Base-by-base conservation (phyloP, 1,140 invertebrate genomes). In the Tenebrio molitor region DNA sequence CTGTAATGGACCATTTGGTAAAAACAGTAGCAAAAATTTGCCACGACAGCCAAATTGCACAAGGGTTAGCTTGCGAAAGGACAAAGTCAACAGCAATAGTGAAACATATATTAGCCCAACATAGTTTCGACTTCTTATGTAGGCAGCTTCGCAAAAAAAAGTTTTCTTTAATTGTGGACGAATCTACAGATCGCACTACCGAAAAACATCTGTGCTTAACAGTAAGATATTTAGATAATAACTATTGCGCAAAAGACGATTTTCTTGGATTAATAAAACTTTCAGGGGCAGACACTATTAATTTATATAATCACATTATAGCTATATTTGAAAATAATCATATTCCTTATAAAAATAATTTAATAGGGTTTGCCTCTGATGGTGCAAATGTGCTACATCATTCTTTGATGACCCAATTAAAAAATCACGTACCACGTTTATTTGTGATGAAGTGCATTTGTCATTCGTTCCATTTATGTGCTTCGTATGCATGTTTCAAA, bases 111-210 rank as follows among this genome's bases (percentile, higher is more conserved):
- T n/a, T 74, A 34, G 63, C 44, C 2, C 53, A 65, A 21, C n/a
- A 15, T 36, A 46, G 34, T 33, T 42, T 44, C 12, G n/a, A 53
- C n/a, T 66, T 62, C 21, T 33, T 79, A 65, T 73, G 73, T 63
- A 46, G 46, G 53, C 39, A 73, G 65, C 65, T 83, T 12, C 42
- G 74, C 71, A 68, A 44, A 34, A 74, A 74, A 8, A 79, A 80
- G 66, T 84, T 84, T 79, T 81, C 80, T 17, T 67, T 83, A 62
- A 80, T 83, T 17, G 76, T 83, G 63, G 82, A 84, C 68, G 83
- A 84, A 74, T 80, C 78, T 4, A 84, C 82, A 14, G 83, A 84
- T 73, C 53, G 70, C 17, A 65, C 44, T 15, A 72, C 46, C 4
- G 69, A 21, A n/a, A 84, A 84, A 77, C 72, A 80, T 73, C 78